Percentiles rank a stretch among this genome's conserved stretches.
Evolutionary conservation across 2,888 invertebrate genomes (phyloP).

Genomic region (Phortica magna): DNA sequence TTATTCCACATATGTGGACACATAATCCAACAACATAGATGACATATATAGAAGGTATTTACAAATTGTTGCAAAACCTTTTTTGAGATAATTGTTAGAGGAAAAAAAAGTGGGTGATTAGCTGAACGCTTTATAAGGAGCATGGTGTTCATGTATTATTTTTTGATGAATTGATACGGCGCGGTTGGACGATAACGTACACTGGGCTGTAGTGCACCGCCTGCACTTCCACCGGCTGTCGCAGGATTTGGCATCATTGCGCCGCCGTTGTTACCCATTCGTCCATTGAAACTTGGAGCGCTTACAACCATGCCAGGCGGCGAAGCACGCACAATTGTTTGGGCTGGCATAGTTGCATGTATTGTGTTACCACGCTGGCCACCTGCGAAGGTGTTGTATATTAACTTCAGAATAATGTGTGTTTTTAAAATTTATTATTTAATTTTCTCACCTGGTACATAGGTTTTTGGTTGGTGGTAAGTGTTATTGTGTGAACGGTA

Average conservation of each 20-base stretch:
- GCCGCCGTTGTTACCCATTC: constrained; percentile 67
- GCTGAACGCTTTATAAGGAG: not conserved
- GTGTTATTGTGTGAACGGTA: constrained; percentile 74
- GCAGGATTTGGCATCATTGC: constrained; percentile 63
- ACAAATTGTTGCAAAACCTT: constrained; percentile 3
- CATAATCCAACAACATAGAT: not conserved
- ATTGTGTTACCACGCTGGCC: constrained; percentile 71
- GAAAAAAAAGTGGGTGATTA: constrained; percentile 3
- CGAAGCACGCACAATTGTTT: constrained; percentile 72
- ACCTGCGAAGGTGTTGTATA: constrained; percentile 52
- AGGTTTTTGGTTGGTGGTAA: constrained; percentile 75
- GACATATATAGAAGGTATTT: not conserved
- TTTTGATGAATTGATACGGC: constrained; percentile 75
- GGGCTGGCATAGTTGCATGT: constrained; percentile 73
- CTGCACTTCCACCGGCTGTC: constrained; percentile 59
- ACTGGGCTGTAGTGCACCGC: constrained; percentile 64
- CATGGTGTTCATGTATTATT: constrained; percentile 66
- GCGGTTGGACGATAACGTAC: constrained; percentile 72
- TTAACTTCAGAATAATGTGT: not conserved
- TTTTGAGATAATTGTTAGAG: constrained; percentile 1
- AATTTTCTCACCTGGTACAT: constrained; percentile 69
- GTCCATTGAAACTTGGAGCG: constrained; percentile 72
- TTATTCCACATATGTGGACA: not conserved
- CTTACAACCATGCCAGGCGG: constrained; percentile 72
- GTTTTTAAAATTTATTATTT: not conserved